phyloP scores from a whole-genome alignment of 2,797 vertebrate genomes.

The Crypturellus tataupa region DNA sequence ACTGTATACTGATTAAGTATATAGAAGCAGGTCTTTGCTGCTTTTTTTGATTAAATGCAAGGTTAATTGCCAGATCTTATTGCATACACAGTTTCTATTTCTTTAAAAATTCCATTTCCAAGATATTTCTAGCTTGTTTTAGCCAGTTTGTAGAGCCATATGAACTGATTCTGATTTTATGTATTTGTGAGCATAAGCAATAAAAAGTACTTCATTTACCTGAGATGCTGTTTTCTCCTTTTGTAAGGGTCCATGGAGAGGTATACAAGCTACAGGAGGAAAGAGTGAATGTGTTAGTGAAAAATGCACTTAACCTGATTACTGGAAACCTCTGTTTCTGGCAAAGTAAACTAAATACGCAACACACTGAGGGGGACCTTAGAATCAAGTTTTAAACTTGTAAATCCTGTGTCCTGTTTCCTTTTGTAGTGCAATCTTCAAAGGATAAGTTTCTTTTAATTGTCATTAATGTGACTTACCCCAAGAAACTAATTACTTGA shows the following conservation, averaged over 20 bases:
- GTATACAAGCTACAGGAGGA: not conserved
- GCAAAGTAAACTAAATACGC: not conserved
- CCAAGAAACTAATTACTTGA: constrained; percentile 25
- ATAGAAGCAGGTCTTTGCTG: not conserved
- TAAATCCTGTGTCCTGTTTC: constrained; percentile 27
- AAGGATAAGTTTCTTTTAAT: constrained; percentile 1
- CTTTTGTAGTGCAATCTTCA: constrained; percentile 13
- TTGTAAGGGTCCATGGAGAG: not conserved
- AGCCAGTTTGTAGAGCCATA: not conserved
- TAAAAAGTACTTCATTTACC: not conserved
- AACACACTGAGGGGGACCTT: not conserved
- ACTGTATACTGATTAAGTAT: not conserved
- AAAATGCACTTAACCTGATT: not conserved
- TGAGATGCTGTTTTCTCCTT: not conserved
- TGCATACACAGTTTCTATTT: not conserved
- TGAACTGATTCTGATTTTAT: constrained; percentile 26
- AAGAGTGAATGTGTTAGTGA: not conserved
- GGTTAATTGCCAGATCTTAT: not conserved
- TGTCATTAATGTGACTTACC: not conserved
- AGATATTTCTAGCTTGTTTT: not conserved
- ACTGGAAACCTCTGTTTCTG: not conserved
- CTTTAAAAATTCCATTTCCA: not conserved
- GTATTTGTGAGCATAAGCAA: not conserved
- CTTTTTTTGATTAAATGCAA: not conserved
- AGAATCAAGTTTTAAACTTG: not conserved